Percentiles rank a stretch among this genome's conserved stretches.
phyloP scores from a whole-genome alignment of 2,113 vertebrate genomes.

The Argyrosomus japonicus region DNA sequence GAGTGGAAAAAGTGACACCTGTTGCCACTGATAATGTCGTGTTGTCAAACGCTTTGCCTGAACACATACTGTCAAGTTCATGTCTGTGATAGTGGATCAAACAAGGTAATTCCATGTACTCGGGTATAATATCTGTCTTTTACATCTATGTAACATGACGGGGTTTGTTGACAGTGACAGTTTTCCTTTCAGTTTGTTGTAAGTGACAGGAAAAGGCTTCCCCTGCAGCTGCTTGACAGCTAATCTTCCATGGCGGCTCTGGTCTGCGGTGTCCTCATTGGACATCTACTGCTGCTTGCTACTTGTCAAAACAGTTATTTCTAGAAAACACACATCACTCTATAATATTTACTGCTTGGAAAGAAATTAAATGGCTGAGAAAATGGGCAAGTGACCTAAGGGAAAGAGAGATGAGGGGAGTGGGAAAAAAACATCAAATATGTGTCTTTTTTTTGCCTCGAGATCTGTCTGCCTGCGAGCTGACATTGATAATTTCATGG shows the following conservation, averaged over 20 bases:
- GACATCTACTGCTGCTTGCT: conserved; percentile 4
- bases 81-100: background rate
- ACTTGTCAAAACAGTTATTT: conserved; percentile 4
- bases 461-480: conserved; percentile 78
- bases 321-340: conserved; percentile 32
- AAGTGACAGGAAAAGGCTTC: conserved; percentile 18
- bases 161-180: conserved; percentile 7
- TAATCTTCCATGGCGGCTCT: conserved; percentile 22
- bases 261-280: conserved; percentile 14
- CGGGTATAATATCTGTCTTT: background rate
- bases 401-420: conserved; percentile 24
- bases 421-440: conserved; percentile 47
- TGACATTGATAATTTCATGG: conserved; percentile 87
- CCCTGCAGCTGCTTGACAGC: conserved; percentile 16
- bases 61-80: background rate
- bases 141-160: conserved; percentile 7
- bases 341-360: conserved; percentile 66
- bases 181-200: background rate
- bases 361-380: conserved; percentile 26
- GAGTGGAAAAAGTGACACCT: background rate
- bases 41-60: background rate
- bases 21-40: background rate
- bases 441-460: conserved; percentile 51
- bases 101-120: background rate
- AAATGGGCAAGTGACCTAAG: conserved; percentile 33